phyloP scores from a whole-genome alignment of 2,113 vertebrate genomes.

The Buteo buteo region DNA sequence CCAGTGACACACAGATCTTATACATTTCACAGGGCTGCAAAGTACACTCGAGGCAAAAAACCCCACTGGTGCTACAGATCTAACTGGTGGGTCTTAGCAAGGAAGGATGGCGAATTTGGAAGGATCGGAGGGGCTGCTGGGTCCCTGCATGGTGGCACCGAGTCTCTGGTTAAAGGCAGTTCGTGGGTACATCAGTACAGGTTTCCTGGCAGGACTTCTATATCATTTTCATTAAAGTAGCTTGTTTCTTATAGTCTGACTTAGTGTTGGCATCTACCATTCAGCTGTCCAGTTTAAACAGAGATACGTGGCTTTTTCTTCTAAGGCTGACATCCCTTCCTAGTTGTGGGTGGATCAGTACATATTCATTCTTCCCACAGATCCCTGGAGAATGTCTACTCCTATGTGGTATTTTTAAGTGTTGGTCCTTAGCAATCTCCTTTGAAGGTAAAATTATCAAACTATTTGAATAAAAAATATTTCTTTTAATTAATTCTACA shows the following conservation, averaged over 20 bases:
- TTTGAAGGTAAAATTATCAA: neutral
- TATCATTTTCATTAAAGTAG: neutral
- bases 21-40: neutral
- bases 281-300: neutral
- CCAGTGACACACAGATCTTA: neutral
- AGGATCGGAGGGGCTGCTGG: neutral
- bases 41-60: neutral
- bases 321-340: neutral
- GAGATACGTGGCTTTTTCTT: neutral
- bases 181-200: neutral
- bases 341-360: neutral
- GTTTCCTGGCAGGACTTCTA: neutral
- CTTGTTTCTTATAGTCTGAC: neutral
- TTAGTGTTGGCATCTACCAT: neutral
- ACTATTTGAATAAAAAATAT: neutral
- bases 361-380: neutral
- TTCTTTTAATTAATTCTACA: neutral
- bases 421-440: neutral
- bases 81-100: neutral
- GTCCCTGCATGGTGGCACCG: fast-evolving
- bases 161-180: neutral
- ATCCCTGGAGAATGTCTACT: neutral
- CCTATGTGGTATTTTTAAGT: neutral
- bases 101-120: neutral
- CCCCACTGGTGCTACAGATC: neutral